phyloP scores from a whole-genome alignment of 2,113 vertebrate species.

The Oncorhynchus kisutch region DNA sequence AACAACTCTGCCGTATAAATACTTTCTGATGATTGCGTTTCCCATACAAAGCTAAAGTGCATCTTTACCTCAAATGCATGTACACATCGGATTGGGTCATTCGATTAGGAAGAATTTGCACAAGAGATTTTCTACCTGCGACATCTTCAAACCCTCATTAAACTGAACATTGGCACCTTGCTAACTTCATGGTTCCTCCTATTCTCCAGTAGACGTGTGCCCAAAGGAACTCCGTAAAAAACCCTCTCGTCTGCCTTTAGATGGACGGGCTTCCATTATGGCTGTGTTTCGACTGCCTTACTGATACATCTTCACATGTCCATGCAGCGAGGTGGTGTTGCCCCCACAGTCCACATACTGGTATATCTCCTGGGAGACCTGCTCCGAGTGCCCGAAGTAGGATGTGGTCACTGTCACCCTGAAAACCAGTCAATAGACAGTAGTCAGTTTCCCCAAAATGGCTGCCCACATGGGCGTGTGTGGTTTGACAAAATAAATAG shows the following conservation, averaged over 20 bases:
- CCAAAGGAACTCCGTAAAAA: not conserved
- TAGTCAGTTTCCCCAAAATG: not conserved
- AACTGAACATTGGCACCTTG: not conserved
- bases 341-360: conserved; percentile 95
- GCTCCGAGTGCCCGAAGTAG: conserved; percentile 90
- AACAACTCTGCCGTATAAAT: not conserved
- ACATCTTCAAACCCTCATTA: not conserved
- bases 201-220: not conserved
- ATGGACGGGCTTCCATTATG: not conserved
- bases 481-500: too few relatives aligned
- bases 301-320: conserved; percentile 66
- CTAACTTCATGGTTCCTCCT: not conserved
- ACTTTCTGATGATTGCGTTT: not conserved
- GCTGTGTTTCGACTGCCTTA: not conserved
- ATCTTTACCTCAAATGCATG: conserved; percentile 26
- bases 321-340: conserved; percentile 86
- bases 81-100: not conserved
- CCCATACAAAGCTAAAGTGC: conserved; percentile 49
- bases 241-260: not conserved
- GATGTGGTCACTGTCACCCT: conserved; percentile 91
- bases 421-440: conserved; percentile 17
- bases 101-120: not conserved
- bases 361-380: conserved; percentile 92
- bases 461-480: not conserved
- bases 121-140: not conserved